Conservation (phyloP, 1,140 invertebrate genomes). For the Mercenaria mercenaria region DNA sequence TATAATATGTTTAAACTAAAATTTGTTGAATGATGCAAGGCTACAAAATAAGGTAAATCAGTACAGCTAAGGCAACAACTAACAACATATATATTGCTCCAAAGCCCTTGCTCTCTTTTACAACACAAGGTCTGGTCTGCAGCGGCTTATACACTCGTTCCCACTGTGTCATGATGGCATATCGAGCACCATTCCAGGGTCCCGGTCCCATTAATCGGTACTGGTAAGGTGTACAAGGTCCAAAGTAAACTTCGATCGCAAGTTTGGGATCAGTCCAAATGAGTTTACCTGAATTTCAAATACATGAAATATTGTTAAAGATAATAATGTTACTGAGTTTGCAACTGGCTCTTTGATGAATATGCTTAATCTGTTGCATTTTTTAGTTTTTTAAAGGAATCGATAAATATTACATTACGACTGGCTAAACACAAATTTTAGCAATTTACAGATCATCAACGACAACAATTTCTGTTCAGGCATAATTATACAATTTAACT, state of each 20-base stretch:
- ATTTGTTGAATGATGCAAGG: too few species aligned
- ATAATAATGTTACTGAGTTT: too few species aligned
- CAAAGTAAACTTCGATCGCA: conserved; percentile 82
- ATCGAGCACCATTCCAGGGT: conserved; percentile 85
- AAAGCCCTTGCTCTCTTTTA: not conserved
- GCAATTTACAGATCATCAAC: too few species aligned
- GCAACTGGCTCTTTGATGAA: too few species aligned
- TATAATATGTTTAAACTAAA: too few species aligned
- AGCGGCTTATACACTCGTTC: conserved; percentile 73
- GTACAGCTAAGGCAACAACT: not conserved
- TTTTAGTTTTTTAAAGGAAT: too few species aligned
- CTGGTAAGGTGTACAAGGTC: conserved; percentile 86
- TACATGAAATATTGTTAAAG: not conserved
- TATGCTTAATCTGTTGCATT: too few species aligned
- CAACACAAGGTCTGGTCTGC: conserved; percentile 64
- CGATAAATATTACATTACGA: too few species aligned
- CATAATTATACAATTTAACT: too few species aligned
- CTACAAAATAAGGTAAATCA: not conserved
- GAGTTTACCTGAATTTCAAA: conserved; percentile 65
- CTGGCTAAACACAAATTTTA: too few species aligned
- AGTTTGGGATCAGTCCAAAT: conserved; percentile 83
- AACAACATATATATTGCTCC: too few species aligned
- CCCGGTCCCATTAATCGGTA: conserved; percentile 86
- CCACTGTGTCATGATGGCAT: conserved; percentile 82
- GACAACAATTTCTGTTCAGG: too few species aligned